Evolutionary conservation across 2,888 invertebrate species (phyloP).

Genomic region (Crematogaster levior): DNA sequence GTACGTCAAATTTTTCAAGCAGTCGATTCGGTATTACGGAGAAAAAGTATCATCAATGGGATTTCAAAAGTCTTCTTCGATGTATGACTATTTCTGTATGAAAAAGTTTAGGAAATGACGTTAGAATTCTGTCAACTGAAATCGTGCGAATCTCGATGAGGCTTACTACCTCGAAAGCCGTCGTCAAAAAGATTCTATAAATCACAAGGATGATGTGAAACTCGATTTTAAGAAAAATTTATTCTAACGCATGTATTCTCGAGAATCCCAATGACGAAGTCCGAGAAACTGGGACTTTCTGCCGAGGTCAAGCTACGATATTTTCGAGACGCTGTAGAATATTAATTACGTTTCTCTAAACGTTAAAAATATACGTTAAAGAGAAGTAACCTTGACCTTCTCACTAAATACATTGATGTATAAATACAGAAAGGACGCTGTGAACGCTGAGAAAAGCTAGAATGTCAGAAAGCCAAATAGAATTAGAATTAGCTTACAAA

Average conservation of each 20-base stretch:
- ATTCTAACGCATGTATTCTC: neutral
- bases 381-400: constrained; percentile 28
- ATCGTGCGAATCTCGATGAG: neutral
- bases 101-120: constrained; percentile 6
- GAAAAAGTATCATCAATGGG: neutral
- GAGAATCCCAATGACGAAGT: constrained; percentile 17
- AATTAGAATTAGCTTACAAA: neutral
- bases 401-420: constrained; percentile 17
- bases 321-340: constrained; percentile 31
- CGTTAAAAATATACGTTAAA: constrained; percentile 23
- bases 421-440: constrained; percentile 31
- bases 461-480: constrained; percentile 26
- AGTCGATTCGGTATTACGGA: neutral
- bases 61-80: neutral
- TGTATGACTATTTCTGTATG: neutral
- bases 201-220: constrained; percentile 1
- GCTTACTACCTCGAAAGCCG: neutral
- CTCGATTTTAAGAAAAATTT: constrained; percentile 23
- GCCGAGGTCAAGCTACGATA: neutral
- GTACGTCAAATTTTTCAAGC: neutral
- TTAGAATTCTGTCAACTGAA: constrained; percentile 14
- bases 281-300: neutral
- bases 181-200: constrained; percentile 16
- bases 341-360: constrained; percentile 38
- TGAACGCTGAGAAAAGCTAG: constrained; percentile 9